Conservation (phyloP, 2,113 vertebrate species). For the Danionella cerebrum region DNA sequence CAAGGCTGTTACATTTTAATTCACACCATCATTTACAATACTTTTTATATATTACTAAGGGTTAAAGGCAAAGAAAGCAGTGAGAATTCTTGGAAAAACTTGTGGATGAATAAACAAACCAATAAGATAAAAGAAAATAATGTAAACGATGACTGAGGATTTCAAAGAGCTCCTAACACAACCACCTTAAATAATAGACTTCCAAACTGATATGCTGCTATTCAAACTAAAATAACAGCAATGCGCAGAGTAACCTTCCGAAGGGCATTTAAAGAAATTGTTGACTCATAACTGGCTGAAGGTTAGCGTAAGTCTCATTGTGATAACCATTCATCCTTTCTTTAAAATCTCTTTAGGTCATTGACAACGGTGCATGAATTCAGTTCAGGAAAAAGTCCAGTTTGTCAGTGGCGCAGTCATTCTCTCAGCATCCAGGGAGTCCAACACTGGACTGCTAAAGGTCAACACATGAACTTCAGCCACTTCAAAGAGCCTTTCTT, state of each 20-base stretch:
- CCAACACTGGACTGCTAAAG: conserved; percentile 23
- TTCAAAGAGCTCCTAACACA: not conserved
- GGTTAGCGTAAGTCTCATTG: not conserved
- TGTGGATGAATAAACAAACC: too few species aligned
- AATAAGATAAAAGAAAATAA: too few species aligned
- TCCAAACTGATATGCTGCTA: not conserved
- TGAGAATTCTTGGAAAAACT: too few species aligned
- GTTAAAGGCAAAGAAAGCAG: too few species aligned
- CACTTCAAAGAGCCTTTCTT: conserved; percentile 18
- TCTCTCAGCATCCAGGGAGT: conserved; percentile 16
- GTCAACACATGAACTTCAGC: conserved; percentile 20
- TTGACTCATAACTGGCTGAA: not conserved
- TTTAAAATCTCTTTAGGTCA: not conserved
- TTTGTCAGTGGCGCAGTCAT: conserved; percentile 17
- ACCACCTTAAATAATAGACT: not conserved
- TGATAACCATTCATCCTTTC: not conserved
- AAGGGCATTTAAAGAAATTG: not conserved
- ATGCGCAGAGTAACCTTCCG: not conserved
- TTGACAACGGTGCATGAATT: not conserved
- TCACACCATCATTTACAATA: too few species aligned
- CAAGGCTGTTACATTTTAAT: too few species aligned
- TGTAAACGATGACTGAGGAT: not conserved
- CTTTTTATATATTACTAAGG: too few species aligned
- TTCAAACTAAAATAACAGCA: not conserved
- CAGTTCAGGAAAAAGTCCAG: not conserved